Base-by-base conservation (phyloP, 2,888 invertebrate species). In the Bursaphelenchus okinawaensis region DNA sequence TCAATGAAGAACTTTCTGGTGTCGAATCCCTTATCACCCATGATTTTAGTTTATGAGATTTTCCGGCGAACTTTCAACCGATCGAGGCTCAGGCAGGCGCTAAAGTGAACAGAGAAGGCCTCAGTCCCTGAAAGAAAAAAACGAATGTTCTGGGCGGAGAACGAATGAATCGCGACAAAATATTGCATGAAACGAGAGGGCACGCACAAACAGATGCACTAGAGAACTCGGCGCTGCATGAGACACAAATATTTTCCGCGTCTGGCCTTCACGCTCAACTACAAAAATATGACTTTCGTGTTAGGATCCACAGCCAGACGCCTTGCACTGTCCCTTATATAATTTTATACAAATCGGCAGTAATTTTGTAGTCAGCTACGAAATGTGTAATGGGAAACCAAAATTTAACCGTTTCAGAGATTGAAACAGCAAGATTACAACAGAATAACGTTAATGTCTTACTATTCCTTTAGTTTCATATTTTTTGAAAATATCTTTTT, bases 1-100 rank as follows among this genome's bases (percentile, higher is more conserved):
- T 78, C 78, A 69, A 78, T 74, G 66, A 75, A 65, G 78, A 78
- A 78, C 64, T 78, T 78, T 67, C 54, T 75, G 68, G 75, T 66
- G 65, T 78, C 72, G 70, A 78, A 78, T 56, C 75, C 75, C 69
- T 68, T 68, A 7, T 66, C 68, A 27, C 29, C 68, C 68, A 29
- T 52, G 26, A 56, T 56, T 56, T 56, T n/a, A 16, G n/a, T 40
- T 40, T 40, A 40, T 40, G 40, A 40, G 40, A 40, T 40, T 40
- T 40, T 12, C 40, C 40, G 40, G 40, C 40, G 40, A 40, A 40
- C 40, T 40, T 40, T 40, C 40, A 40, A 40, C 40, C 40, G 40
- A 40, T 40, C 40, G 40, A 40, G 40, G 40, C 40, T 40, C 40
- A 40, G 40, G 40, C 40, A 40, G 40, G 40, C 12, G 40, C 40